Evolutionary conservation across 37 sponge, comb jelly and placozoan species (phyloP).

Genomic region (Axinella damicornis): DNA sequence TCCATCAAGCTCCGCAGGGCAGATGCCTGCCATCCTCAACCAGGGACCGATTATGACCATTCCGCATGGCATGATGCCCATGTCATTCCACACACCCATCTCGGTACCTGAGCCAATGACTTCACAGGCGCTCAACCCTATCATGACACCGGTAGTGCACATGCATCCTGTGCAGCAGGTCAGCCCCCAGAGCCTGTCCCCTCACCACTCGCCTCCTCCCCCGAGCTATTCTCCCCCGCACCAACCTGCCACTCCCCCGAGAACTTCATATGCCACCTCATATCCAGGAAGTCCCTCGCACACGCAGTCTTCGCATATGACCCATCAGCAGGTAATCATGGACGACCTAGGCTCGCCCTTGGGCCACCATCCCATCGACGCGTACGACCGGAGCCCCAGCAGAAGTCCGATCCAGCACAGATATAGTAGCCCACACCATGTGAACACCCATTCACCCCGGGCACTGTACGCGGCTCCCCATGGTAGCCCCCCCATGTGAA

Average conservation of each 20-base stretch:
- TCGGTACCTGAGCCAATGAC: constrained; percentile 28
- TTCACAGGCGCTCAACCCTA: constrained; percentile 22
- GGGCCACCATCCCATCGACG: constrained; percentile 42
- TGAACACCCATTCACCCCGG: constrained; percentile 47
- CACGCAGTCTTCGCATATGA: constrained; percentile 50
- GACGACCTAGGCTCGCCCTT: constrained; percentile 67
- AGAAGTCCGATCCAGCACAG: constrained; percentile 61
- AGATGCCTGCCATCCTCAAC: constrained; percentile 51
- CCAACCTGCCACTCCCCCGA: constrained; percentile 47
- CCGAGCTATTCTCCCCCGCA: constrained; percentile 75
- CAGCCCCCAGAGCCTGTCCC: constrained; percentile 28
- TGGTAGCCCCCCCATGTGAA: constrained; percentile 52
- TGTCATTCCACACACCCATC: constrained; percentile 42
- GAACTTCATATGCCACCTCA: constrained; percentile 33
- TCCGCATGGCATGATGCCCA: constrained; percentile 70
- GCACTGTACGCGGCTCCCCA: constrained; percentile 50
- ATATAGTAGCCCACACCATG: constrained; percentile 31
- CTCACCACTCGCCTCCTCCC: constrained; percentile 59
- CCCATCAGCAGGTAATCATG: constrained; percentile 66
- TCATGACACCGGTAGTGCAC: constrained; percentile 29
- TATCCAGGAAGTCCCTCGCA: constrained; percentile 50
- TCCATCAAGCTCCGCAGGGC: constrained; percentile 9
- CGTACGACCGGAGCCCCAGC: constrained; percentile 65
- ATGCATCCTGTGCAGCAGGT: constrained; percentile 24
- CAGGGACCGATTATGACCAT: constrained; percentile 31